Conservation (phyloP, 2,113 vertebrate genomes). For the Odontophorus gujanensis region DNA sequence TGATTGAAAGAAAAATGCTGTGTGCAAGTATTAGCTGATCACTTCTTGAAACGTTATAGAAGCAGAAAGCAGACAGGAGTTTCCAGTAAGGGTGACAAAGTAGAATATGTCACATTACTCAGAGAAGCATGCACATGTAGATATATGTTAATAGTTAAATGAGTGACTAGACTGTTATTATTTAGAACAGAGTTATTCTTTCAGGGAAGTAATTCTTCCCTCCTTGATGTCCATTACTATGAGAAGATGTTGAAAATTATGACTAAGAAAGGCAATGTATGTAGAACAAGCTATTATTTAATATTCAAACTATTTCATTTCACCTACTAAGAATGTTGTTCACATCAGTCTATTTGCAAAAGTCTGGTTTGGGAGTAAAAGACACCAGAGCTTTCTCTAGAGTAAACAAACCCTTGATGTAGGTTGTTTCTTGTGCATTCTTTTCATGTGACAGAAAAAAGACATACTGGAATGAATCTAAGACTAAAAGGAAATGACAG, state of each 20-base stretch:
- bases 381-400: background rate
- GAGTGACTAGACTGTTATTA: background rate
- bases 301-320: background rate
- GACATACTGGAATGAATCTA: conserved; percentile 24
- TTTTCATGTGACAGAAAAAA: conserved; percentile 53
- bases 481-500: conserved; percentile 33
- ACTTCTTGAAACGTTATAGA: background rate
- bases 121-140: background rate
- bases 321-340: background rate
- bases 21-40: background rate
- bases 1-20: background rate
- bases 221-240: background rate
- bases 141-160: background rate
- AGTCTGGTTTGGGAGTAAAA: background rate
- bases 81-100: background rate
- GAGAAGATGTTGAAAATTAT: background rate
- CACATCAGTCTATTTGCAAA: background rate
- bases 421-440: conserved; percentile 43
- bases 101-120: background rate
- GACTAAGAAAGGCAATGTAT: background rate
- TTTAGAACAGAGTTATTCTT: background rate
- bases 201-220: background rate
- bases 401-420: background rate
- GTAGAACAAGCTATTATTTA: background rate
- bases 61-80: background rate